A percentile compares a stretch with the other conserved stretches of the same genome.
Evolutionary conservation across 2,888 invertebrate genomes (phyloP).

Genomic region (Eugnorisma glareosa): DNA sequence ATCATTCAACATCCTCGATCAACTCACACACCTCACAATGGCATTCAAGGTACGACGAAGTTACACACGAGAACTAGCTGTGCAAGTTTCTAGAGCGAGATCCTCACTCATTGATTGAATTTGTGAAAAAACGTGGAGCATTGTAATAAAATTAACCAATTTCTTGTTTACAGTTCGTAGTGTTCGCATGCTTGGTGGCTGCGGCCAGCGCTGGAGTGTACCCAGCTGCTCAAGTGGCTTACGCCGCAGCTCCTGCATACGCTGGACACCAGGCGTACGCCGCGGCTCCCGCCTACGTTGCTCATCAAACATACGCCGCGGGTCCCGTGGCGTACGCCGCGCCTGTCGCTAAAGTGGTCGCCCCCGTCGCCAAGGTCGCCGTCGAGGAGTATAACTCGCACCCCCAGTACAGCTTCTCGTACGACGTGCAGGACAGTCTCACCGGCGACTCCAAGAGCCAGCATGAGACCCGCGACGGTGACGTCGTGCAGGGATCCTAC

Average conservation of each 20-base stretch:
- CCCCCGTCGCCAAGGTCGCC: slow-evolving; percentile 74
- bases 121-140: not conserved
- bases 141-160: slow-evolving; percentile 40
- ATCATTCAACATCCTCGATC: slow-evolving; percentile 86
- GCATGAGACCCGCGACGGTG: slow-evolving; percentile 86
- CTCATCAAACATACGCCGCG: slow-evolving; percentile 72
- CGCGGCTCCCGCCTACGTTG: slow-evolving; percentile 52
- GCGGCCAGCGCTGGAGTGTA: slow-evolving; percentile 82
- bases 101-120: slow-evolving; percentile 4
- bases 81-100: slow-evolving; percentile 13
- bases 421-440: slow-evolving; percentile 90
- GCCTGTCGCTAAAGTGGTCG: slow-evolving; percentile 75
- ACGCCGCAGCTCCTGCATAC: slow-evolving; percentile 69
- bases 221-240: slow-evolving; percentile 75
- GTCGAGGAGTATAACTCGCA: slow-evolving; percentile 81
- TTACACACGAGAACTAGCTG: slow-evolving; percentile 4
- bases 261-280: slow-evolving; percentile 66
- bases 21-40: slow-evolving; percentile 82
- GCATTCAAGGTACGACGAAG: slow-evolving; percentile 85
- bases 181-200: slow-evolving; percentile 82
- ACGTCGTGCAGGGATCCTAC: slow-evolving; percentile 89
- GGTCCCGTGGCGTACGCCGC: slow-evolving; percentile 76
- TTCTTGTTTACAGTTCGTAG: slow-evolving; percentile 80
- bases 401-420: slow-evolving; percentile 88
- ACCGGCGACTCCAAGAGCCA: slow-evolving; percentile 88